Base-by-base conservation (phyloP, 2,888 invertebrate species). In the Ferrisia virgata region DNA sequence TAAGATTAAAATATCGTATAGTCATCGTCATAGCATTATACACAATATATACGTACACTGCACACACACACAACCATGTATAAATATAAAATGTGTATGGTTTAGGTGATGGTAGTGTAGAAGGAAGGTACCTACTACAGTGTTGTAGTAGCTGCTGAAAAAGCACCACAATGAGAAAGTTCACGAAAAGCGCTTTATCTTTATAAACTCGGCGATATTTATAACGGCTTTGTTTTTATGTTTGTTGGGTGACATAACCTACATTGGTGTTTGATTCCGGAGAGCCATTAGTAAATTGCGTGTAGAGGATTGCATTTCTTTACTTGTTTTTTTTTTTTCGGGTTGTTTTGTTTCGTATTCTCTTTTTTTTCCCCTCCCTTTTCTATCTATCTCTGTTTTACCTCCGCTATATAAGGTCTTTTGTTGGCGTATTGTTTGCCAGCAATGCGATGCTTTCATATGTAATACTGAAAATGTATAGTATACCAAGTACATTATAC, bases 271-370 rank as follows among this genome's bases (percentile, higher is more conserved):
- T 82, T 64, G 72, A 72, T 40, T 69, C 43, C 22, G 79, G 31
- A 72, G 72, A 82, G 72, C 82, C 82, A 82, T 82, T 82, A 82
- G 82, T 82, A 82, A 82, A 82, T 82, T 82, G 82, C 82, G 82
- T 82, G 82, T 82, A 31, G 72, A 72, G 82, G 82, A 82, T 82
- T 82, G 64, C 47, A 82, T 82, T 82, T 82, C 72, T 69, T 53
- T 82, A 40, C 22, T 69, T 78, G 13, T 78, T 69, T 82, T 31
- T 64, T 64, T 33, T 69, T 28, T n/a, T n/a, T n/a, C n/a, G n/a
- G n/a, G n/a, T n/a, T n/a, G n/a, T n/a, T n/a, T n/a, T n/a, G n/a
- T n/a, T n/a, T n/a, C n/a, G n/a, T n/a, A n/a, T n/a, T 69, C 15
- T 31, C 4, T 31, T 58, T 58, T 8, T 22, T 1, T 25, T 8